Conservation (phyloP, 2,113 vertebrate species). For the Hippocampus barbouri region DNA sequence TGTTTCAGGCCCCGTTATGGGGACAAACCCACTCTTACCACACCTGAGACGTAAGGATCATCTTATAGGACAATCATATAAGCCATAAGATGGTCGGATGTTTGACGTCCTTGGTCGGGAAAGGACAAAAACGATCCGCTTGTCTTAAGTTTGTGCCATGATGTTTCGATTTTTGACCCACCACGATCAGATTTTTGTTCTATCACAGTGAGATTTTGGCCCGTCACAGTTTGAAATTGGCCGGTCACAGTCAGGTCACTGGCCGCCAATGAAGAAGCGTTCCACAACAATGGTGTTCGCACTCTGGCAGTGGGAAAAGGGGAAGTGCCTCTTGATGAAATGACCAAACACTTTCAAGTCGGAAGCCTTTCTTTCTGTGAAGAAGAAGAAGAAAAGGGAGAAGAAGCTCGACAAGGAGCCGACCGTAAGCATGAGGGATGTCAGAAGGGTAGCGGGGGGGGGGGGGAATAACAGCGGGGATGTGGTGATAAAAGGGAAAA, state of each 20-base stretch:
- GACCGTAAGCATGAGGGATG: conserved; percentile 48
- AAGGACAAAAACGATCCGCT: too few species aligned
- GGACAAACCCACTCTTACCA: too few species aligned
- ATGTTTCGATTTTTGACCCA: neutral
- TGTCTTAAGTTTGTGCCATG: neutral
- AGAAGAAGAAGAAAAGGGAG: conserved; percentile 27
- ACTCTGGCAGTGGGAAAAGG: neutral
- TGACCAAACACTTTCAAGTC: conserved; percentile 49
- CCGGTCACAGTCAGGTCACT: neutral
- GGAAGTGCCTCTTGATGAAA: neutral
- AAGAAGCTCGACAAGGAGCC: conserved; percentile 31
- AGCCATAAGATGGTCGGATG: too few species aligned
- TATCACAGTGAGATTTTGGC: neutral
- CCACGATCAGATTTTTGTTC: neutral
- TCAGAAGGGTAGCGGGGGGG: conserved; percentile 9
- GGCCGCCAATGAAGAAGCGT: too few species aligned
- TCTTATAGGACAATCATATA: too few species aligned
- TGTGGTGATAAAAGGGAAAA: conserved; percentile 59
- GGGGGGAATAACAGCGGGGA: conserved; percentile 43
- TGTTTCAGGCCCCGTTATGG: too few species aligned
- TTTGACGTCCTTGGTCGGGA: too few species aligned
- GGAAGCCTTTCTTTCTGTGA: conserved; percentile 46
- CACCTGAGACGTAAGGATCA: too few species aligned
- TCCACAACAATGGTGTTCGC: neutral
- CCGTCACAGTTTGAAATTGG: neutral